Conservation (phyloP, 2,888 invertebrate genomes). For the Cataglyphis rosenhaueri region DNA sequence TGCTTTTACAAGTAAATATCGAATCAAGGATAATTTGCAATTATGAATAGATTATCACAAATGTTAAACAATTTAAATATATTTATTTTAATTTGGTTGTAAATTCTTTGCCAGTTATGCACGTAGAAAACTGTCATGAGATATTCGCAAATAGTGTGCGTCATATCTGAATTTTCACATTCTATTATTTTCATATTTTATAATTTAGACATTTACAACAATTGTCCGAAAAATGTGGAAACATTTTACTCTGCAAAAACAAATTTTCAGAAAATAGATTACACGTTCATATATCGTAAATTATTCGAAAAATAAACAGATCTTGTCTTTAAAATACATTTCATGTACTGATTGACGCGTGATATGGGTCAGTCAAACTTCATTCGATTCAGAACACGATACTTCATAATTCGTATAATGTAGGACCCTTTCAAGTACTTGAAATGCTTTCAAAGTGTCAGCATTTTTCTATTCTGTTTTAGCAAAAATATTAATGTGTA, state of each 20-base stretch:
- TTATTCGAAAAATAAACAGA: neutral
- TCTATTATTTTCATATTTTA: neutral
- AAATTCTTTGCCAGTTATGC: neutral
- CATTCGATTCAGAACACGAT: neutral
- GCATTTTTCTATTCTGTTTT: neutral
- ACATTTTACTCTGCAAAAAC: neutral
- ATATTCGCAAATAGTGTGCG: neutral
- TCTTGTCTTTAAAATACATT: neutral
- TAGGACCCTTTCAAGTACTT: neutral
- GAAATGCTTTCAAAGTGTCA: neutral
- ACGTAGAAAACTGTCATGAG: neutral
- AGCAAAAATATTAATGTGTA: neutral
- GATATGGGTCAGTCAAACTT: neutral
- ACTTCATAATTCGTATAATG: neutral
- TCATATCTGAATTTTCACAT: neutral
- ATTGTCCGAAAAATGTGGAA: neutral
- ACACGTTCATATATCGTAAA: neutral
- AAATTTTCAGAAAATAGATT: constrained; percentile 2
- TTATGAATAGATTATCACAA: neutral
- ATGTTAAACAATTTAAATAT: neutral
- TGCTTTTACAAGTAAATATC: neutral
- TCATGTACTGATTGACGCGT: neutral
- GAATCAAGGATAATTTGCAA: constrained; percentile 10
- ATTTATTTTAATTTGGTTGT: neutral
- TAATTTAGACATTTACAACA: neutral